Conservation (phyloP, 2,113 vertebrate species). For the Neogobius melanostomus region DNA sequence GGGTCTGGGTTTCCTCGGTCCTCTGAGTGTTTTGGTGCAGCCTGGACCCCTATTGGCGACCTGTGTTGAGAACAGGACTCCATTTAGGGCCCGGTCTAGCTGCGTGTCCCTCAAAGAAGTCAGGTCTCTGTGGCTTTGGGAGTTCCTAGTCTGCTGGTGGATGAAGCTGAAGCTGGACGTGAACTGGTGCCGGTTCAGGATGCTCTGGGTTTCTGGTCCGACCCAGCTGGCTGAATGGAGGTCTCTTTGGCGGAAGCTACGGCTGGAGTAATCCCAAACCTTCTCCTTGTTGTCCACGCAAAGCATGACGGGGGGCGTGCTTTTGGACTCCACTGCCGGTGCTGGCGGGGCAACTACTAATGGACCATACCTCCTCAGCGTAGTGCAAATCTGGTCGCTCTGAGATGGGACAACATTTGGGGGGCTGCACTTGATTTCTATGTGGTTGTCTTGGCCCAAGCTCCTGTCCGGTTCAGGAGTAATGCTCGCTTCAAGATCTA, state of each 20-base stretch:
- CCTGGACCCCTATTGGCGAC: slow-evolving; percentile 45
- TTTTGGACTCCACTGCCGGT: slow-evolving; percentile 55
- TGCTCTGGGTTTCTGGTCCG: slow-evolving; percentile 49
- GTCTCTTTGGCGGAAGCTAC: slow-evolving; percentile 49
- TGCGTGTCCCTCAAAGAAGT: slow-evolving; percentile 36
- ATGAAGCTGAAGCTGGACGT: slow-evolving; percentile 54
- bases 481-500: slow-evolving; percentile 12
- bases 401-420: slow-evolving; percentile 22
- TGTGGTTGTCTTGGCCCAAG: slow-evolving; percentile 55
- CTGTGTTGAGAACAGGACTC: slow-evolving; percentile 67
- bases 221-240: slow-evolving; percentile 58
- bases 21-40: slow-evolving; percentile 30
- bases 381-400: slow-evolving; percentile 42
- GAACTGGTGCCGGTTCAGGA: slow-evolving; percentile 46
- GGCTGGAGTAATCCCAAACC: slow-evolving; percentile 56
- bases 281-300: slow-evolving; percentile 52
- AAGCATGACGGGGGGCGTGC: slow-evolving; percentile 48
- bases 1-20: slow-evolving; percentile 35
- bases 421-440: slow-evolving; percentile 43
- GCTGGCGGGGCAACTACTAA: slow-evolving; percentile 39
- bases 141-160: slow-evolving; percentile 49
- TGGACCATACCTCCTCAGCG: slow-evolving; percentile 59
- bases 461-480: slow-evolving; percentile 30
- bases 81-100: slow-evolving; percentile 52
- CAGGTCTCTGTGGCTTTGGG: slow-evolving; percentile 59